Evolutionary conservation across 2,888 invertebrate genomes (phyloP).

Genomic region (Tupiocoris notatus): DNA sequence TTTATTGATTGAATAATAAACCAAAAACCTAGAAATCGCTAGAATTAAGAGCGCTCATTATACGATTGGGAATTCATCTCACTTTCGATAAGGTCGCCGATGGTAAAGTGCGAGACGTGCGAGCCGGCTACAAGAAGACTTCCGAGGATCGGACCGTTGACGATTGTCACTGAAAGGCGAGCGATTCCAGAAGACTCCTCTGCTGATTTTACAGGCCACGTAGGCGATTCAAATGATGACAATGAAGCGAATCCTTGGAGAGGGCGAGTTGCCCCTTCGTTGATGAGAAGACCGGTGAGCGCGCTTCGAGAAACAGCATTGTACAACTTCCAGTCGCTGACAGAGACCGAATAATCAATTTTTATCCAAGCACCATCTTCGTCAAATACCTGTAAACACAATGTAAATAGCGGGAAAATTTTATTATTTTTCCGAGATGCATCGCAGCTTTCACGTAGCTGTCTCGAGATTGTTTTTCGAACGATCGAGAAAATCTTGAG

Average conservation of each 20-base stretch:
- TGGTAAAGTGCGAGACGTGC: conserved; percentile 17
- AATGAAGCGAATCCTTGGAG: conserved; percentile 11
- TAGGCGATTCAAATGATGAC: background rate
- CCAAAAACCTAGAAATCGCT: too few relatives aligned
- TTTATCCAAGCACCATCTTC: conserved; percentile 23
- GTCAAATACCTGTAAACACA: conserved; percentile 24
- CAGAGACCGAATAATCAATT: background rate
- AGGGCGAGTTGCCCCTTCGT: conserved; percentile 25
- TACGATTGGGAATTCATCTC: too few relatives aligned
- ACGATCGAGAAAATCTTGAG: too few relatives aligned
- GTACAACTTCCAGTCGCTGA: conserved; percentile 18
- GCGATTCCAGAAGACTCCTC: background rate
- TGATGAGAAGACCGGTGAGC: conserved; percentile 9
- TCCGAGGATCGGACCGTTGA: conserved; percentile 24
- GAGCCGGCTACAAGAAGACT: conserved; percentile 14
- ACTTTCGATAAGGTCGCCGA: conserved; percentile 31
- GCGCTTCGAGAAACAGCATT: conserved; percentile 4
- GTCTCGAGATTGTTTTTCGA: too few relatives aligned
- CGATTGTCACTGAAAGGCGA: background rate
- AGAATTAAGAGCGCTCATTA: too few relatives aligned
- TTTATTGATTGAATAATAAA: too few relatives aligned
- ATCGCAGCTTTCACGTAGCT: too few relatives aligned
- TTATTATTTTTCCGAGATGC: too few relatives aligned
- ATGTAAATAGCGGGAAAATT: too few relatives aligned
- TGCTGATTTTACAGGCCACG: background rate